A percentile compares a stretch with the other conserved stretches of the same genome.
These are phyloP conservation scores for Drosophila cardini DNA, from an alignment of 1,140 invertebrate species.

Conservation along the genomic window DNA sequence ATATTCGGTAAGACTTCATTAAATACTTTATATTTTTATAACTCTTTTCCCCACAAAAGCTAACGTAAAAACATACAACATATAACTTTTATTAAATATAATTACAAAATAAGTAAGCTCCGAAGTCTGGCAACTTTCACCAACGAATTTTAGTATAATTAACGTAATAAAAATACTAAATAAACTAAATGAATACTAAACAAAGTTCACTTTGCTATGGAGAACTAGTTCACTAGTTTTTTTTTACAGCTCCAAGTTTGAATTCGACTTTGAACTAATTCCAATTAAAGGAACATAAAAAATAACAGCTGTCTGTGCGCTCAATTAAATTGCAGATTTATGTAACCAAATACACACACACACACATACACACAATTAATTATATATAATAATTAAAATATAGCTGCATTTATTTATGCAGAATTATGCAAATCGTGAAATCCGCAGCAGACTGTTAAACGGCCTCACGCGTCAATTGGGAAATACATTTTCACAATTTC, in stretches of 20 bases:
- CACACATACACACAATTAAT: background rate
- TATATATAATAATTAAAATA: slow-evolving; percentile 14
- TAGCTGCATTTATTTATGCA: slow-evolving; percentile 59
- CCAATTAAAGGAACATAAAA: background rate
- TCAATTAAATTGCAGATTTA: slow-evolving; percentile 51
- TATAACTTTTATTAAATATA: too few relatives aligned
- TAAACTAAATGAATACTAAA: too few relatives aligned
- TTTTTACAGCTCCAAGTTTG: background rate
- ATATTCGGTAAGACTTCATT: too few relatives aligned
- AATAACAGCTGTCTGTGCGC: slow-evolving; percentile 25
- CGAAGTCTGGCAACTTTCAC: too few relatives aligned
- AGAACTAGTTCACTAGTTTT: background rate
- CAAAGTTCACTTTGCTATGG: background rate
- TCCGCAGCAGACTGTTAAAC: slow-evolving; percentile 73
- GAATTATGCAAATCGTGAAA: slow-evolving; percentile 51
- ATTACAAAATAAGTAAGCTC: too few relatives aligned
- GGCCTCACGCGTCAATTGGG: slow-evolving; percentile 71
- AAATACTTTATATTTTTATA: too few relatives aligned
- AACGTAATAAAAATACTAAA: background rate
- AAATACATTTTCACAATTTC: slow-evolving; percentile 46
- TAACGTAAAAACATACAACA: too few relatives aligned
- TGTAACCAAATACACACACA: slow-evolving; percentile 31
- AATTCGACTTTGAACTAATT: slow-evolving; percentile 18
- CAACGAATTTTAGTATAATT: too few relatives aligned
- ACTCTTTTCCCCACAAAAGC: too few relatives aligned